These are phyloP conservation scores for Chaetodon trifasciatus DNA, from an alignment of 2,797 vertebrate species.

Conservation along the genomic window DNA sequence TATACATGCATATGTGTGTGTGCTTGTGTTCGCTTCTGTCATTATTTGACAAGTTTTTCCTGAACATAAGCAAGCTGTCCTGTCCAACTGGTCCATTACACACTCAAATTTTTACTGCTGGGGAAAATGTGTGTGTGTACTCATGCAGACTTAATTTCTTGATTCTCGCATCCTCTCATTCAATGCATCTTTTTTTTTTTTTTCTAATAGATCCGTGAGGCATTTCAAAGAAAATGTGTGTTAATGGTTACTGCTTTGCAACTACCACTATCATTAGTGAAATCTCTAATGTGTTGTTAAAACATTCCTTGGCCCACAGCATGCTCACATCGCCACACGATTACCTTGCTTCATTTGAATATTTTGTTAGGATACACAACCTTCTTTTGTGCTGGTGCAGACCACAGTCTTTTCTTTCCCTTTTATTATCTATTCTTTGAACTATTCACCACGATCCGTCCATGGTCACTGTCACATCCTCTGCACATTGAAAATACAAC, in stretches of 20 bases:
- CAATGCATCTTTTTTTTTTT: slow-evolving; percentile 34
- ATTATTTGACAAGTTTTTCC: slow-evolving; percentile 71
- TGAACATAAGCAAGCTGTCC: slow-evolving; percentile 83
- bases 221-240: slow-evolving; percentile 72
- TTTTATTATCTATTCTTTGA: slow-evolving; percentile 33
- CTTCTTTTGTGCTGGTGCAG: slow-evolving; percentile 16
- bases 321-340: slow-evolving; percentile 49
- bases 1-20: slow-evolving; percentile 22
- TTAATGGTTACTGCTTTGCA: slow-evolving; percentile 73
- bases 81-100: slow-evolving; percentile 82
- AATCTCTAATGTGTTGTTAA: slow-evolving; percentile 75
- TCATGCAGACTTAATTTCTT: slow-evolving; percentile 76
- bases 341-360: slow-evolving; percentile 65
- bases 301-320: slow-evolving; percentile 64
- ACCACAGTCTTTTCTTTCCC: slow-evolving; percentile 1
- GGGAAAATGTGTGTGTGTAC: slow-evolving; percentile 62
- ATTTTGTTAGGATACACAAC: slow-evolving; percentile 30
- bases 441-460: slow-evolving; percentile 38
- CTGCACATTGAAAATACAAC: neutral
- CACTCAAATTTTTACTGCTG: slow-evolving; percentile 42
- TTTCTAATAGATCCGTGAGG: slow-evolving; percentile 63
- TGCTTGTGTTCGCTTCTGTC: slow-evolving; percentile 40
- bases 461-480: slow-evolving; percentile 9
- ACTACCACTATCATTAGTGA: slow-evolving; percentile 69
- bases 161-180: slow-evolving; percentile 51